These are phyloP conservation scores for Argyrosomus japonicus DNA, from an alignment of 2,113 vertebrate species.

Conservation along the genomic window DNA sequence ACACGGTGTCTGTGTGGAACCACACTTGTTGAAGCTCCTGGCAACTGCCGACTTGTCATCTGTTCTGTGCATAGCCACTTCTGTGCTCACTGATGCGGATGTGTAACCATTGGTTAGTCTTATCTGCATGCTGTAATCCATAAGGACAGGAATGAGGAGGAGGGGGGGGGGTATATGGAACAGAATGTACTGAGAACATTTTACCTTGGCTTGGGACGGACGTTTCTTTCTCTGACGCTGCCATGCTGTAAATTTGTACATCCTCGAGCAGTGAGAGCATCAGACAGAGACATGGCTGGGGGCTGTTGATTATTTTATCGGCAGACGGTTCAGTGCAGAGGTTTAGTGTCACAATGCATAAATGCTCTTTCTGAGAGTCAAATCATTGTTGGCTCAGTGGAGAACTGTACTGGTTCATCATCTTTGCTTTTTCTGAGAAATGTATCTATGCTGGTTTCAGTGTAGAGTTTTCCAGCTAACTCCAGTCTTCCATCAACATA, in stretches of 20 bases:
- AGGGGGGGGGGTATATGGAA: background rate
- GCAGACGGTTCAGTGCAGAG: background rate
- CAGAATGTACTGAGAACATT: background rate
- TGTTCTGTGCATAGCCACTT: slow-evolving; percentile 8
- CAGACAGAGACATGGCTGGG: background rate
- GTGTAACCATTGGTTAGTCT: slow-evolving; percentile 23
- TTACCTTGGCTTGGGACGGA: background rate
- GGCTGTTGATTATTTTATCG: slow-evolving; percentile 5
- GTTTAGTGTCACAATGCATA: background rate
- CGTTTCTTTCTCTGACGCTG: background rate
- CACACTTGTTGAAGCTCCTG: slow-evolving; percentile 37
- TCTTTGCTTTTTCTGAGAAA: background rate
- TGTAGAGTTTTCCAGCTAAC: background rate
- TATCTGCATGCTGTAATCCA: slow-evolving; percentile 37
- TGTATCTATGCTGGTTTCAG: background rate
- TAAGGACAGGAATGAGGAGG: background rate
- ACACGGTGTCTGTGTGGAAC: background rate
- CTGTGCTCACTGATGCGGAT: slow-evolving; percentile 29
- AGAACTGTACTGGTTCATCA: background rate
- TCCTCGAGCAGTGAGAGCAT: background rate
- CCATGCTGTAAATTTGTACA: background rate
- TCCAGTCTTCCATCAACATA: too few species aligned
- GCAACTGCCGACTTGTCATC: slow-evolving; percentile 19
- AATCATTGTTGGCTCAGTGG: background rate
- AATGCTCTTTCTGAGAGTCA: background rate